Base-by-base conservation (phyloP, 2,797 vertebrate species). In the Perodicticus potto region DNA sequence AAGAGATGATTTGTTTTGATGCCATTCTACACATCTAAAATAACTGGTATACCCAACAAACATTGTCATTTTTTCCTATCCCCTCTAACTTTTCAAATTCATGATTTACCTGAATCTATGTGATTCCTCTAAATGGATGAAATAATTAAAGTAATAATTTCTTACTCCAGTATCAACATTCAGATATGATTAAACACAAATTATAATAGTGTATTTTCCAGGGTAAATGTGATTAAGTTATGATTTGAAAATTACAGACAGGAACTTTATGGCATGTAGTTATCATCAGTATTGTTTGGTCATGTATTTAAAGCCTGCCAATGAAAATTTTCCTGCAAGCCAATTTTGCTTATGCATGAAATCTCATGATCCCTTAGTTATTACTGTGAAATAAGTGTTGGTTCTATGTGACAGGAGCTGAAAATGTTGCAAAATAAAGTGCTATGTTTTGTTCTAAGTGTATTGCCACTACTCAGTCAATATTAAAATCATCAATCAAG, bases 1-100 rank as follows among this genome's bases (percentile, higher is more conserved):
- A 76, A 83, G 27, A 85, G n/a, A 86, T 91, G 76, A 92, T 96
- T 95, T 89, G 76, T 91, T 93, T 81, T 61, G 67, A 81, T 96
- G 73, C 4, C 45, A 61, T 40, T 87, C 55, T 40, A 74, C 23
- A 78, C 73, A 53, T 57, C 29, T 87, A 45, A 91, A 95, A 93
- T 96, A 91, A 94, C 61, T 94, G 19, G 67, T 40, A 34, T 10
- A 49, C 4, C 10, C 37, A 74, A 69, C 85, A 40, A 3, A 82
- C 16, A 49, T 65, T 65, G 3, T 63, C 29, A 74, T 85, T 74
- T 14, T 88, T 86, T 61, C 70, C 17, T 3, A 37, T 2, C 91
- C 2, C 19, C 2, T 95, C 45, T 69, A 67, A 49, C 13, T 92
- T 76, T 49, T 1, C n/a, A 81, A 69, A 86, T n/a, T 49, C 23